Conservation (phyloP, 2,113 vertebrate genomes). For the Gymnobelideus leadbeateri region DNA sequence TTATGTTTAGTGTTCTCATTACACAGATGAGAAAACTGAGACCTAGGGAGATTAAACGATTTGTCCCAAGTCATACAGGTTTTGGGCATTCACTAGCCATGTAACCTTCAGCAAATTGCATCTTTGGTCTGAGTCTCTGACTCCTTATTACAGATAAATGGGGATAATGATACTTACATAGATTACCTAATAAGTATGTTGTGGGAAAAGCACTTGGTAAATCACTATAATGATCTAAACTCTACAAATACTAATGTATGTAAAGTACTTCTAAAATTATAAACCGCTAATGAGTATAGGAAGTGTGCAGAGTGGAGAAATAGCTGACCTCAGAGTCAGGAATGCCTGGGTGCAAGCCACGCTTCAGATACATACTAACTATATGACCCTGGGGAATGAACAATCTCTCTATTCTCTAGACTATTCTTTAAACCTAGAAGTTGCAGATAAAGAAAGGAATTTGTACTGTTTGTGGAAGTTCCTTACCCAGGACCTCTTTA, state of each 20-base stretch:
- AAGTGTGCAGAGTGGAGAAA: neutral
- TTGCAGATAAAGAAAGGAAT: neutral
- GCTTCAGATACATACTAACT: neutral
- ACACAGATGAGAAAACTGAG: neutral
- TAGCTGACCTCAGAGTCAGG: neutral
- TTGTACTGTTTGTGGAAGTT: neutral
- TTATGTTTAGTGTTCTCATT: neutral
- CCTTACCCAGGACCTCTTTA: neutral
- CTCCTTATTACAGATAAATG: neutral
- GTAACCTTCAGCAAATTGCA: neutral
- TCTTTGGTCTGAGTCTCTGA: neutral
- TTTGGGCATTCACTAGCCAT: neutral
- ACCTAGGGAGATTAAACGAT: neutral
- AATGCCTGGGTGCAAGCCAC: neutral
- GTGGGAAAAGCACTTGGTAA: neutral
- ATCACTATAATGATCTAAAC: neutral
- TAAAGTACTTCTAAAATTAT: neutral
- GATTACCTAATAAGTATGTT: neutral
- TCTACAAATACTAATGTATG: neutral
- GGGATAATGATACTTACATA: neutral
- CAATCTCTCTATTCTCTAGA: neutral
- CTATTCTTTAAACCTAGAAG: neutral
- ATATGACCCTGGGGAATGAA: neutral
- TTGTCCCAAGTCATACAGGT: neutral
- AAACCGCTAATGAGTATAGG: neutral